Evolutionary conservation across 2,797 vertebrate genomes (phyloP).

Genomic region (Nyctalus aviator): DNA sequence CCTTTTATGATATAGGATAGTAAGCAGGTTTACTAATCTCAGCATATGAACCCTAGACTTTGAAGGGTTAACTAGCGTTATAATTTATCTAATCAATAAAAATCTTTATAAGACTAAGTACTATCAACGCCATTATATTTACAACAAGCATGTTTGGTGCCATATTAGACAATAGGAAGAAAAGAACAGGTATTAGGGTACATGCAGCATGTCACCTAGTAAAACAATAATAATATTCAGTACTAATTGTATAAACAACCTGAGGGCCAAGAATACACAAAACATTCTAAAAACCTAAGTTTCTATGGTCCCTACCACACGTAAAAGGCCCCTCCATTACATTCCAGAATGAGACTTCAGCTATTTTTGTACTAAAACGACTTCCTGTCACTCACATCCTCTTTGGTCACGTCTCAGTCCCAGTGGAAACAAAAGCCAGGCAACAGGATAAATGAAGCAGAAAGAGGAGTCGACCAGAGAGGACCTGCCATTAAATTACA

Average conservation of each 20-base stretch:
- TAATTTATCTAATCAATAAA: neutral
- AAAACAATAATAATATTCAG: conserved; percentile 10
- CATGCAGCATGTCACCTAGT: neutral
- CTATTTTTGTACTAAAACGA: conserved; percentile 78
- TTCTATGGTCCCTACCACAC: neutral
- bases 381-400: conserved; percentile 77
- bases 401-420: conserved; percentile 70
- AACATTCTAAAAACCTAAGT: conserved; percentile 25
- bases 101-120: neutral
- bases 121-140: conserved; percentile 8
- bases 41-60: neutral
- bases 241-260: neutral
- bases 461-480: neutral
- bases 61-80: neutral
- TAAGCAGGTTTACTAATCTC: neutral
- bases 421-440: conserved; percentile 64
- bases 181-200: conserved; percentile 49
- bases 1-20: neutral
- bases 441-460: conserved; percentile 46
- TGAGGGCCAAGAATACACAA: neutral
- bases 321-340: neutral
- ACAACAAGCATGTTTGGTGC: conserved; percentile 18
- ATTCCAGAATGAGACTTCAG: conserved; percentile 46
- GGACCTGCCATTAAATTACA: neutral
- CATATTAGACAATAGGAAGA: conserved; percentile 43